A percentile compares a stretch with the other conserved stretches of the same genome.
These are phyloP conservation scores for Mylabris phalerata DNA, from an alignment of 1,140 invertebrate species.

Conservation along the genomic window DNA sequence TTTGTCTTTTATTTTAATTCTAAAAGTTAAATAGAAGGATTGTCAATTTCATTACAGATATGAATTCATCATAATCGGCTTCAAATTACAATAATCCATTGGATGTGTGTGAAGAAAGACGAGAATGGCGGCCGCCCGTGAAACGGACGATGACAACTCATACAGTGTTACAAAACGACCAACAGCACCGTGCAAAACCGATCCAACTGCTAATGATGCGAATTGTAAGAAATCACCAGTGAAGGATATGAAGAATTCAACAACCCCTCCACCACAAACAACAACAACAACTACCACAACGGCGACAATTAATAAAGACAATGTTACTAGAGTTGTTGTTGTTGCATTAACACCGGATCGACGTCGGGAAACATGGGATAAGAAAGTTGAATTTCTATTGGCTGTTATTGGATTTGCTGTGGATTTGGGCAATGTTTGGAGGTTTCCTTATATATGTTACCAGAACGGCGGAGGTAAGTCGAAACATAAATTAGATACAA, in stretches of 20 bases:
- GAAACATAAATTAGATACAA: not conserved
- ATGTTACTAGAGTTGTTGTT: conserved; percentile 49
- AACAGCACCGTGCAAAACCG: conserved; percentile 13
- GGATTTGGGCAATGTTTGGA: conserved; percentile 75
- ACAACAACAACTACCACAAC: conserved; percentile 7
- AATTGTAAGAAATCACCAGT: conserved; percentile 25
- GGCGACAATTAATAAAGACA: conserved; percentile 29
- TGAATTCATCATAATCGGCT: not conserved
- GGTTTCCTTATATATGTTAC: conserved; percentile 76
- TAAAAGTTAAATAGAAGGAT: no score
- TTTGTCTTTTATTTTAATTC: no score
- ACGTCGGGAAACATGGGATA: conserved; percentile 64
- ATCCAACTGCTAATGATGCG: conserved; percentile 19
- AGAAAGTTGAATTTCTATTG: conserved; percentile 83
- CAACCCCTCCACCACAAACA: conserved; percentile 3
- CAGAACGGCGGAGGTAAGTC: conserved; percentile 66
- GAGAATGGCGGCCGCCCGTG: conserved; percentile 19
- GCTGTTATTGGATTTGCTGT: conserved; percentile 84
- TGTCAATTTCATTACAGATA: not conserved
- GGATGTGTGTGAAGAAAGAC: not conserved
- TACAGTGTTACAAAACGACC: conserved; percentile 6
- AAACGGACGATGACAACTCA: no score
- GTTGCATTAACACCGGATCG: conserved; percentile 56
- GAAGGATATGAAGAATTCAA: conserved; percentile 13
- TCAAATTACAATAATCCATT: not conserved